These are phyloP conservation scores for Lycophotia porphyrea DNA, from an alignment of 2,888 invertebrate genomes.

Conservation along the genomic window DNA sequence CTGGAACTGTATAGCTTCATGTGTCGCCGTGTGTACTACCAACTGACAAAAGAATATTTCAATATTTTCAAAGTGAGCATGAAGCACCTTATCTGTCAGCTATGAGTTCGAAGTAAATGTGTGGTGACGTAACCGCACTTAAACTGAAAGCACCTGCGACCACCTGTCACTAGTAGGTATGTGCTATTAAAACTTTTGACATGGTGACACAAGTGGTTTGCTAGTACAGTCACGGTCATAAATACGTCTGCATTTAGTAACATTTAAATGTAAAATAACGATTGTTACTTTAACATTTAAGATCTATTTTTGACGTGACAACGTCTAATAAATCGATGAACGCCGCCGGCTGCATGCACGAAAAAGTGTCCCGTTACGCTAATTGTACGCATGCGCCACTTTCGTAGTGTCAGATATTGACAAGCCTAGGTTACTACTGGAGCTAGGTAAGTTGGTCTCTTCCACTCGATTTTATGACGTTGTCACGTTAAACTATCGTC, in stretches of 20 bases:
- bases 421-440: too few species aligned
- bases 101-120: constrained; percentile 7
- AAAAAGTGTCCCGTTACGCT: too few species aligned
- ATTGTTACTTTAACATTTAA: not conserved
- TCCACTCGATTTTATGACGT: too few species aligned
- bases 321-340: too few species aligned
- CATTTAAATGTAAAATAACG: not conserved
- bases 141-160: constrained; percentile 22
- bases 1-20: too few species aligned
- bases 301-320: too few species aligned
- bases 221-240: constrained; percentile 9
- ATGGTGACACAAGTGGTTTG: constrained; percentile 36
- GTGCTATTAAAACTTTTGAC: constrained; percentile 39
- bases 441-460: too few species aligned
- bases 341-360: too few species aligned
- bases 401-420: too few species aligned
- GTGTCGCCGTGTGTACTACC: too few species aligned
- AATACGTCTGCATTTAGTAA: not conserved
- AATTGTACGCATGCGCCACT: too few species aligned
- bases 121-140: constrained; percentile 46
- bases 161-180: constrained; percentile 32
- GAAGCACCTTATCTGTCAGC: constrained; percentile 14
- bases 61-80: not conserved
- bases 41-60: not conserved
- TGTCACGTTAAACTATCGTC: too few species aligned